Evolutionary conservation across 2,888 invertebrate species (phyloP).

Genomic region (Harpagoxenus sublaevis): DNA sequence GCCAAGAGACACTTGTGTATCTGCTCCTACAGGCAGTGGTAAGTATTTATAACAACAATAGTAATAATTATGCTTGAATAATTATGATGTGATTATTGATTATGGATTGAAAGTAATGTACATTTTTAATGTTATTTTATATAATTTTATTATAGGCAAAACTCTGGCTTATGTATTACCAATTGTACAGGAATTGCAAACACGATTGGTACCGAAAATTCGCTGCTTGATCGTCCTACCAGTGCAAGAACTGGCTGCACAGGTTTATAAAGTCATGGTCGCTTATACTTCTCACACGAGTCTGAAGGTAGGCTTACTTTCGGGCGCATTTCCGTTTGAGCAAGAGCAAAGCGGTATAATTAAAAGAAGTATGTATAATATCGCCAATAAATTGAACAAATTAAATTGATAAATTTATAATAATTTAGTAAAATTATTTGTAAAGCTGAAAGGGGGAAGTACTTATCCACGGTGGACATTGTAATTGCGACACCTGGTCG

Average conservation of each 20-base stretch:
- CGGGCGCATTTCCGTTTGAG: conserved; percentile 90
- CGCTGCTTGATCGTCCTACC: conserved; percentile 97
- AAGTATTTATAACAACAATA: conserved; percentile 36
- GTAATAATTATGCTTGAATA: not conserved
- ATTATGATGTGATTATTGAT: not conserved
- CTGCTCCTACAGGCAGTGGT: conserved; percentile 99
- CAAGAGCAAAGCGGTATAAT: conserved; percentile 90
- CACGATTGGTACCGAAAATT: conserved; percentile 89
- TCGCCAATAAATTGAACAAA: conserved; percentile 62
- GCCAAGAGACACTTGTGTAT: conserved; percentile 97
- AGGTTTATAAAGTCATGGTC: conserved; percentile 94
- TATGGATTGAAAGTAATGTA: not conserved
- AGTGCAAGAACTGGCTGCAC: conserved; percentile 95
- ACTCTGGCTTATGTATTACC: conserved; percentile 98
- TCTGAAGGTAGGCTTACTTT: conserved; percentile 91
- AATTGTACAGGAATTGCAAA: conserved; percentile 90
- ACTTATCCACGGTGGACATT: conserved; percentile 91
- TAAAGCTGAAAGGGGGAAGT: conserved; percentile 77
- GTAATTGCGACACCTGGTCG: conserved; percentile 97
- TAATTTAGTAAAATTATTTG: conserved; percentile 55
- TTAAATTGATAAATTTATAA: not conserved
- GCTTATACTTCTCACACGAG: conserved; percentile 90
- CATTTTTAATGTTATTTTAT: conserved; percentile 11
- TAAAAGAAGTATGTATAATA: conserved; percentile 77
- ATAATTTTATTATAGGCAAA: conserved; percentile 87